Evolutionary conservation across 2,113 vertebrate species (phyloP).

Genomic region (Epinephelus cyanopodus): DNA sequence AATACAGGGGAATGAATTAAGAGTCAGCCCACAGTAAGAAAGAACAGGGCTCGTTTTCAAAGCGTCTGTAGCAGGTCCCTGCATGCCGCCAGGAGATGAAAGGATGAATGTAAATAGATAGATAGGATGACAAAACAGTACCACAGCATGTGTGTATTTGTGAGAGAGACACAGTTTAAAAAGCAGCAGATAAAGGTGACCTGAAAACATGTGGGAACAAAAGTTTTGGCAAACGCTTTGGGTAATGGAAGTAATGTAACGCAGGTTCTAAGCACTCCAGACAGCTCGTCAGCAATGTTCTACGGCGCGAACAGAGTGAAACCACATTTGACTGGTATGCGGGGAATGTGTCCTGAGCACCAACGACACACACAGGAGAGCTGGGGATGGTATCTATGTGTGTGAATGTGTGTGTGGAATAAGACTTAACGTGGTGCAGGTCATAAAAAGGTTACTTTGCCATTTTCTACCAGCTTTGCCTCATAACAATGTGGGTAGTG

Average conservation of each 20-base stretch:
- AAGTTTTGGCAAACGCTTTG: background rate
- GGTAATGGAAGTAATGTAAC: constrained; percentile 22
- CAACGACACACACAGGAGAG: constrained; percentile 43
- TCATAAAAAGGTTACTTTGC: too few species aligned
- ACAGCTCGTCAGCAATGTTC: constrained; percentile 17
- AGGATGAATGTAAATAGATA: constrained; percentile 32
- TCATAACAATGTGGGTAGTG: too few species aligned
- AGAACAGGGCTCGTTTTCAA: background rate
- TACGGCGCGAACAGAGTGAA: constrained; percentile 30
- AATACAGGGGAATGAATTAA: background rate
- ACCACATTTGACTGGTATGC: constrained; percentile 72
- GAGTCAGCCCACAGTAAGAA: constrained; percentile 18
- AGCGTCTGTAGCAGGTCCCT: constrained; percentile 31
- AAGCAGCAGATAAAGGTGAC: background rate
- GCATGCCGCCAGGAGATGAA: constrained; percentile 55
- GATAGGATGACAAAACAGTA: constrained; percentile 40
- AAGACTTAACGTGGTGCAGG: background rate
- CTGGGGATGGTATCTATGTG: background rate
- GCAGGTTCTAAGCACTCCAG: constrained; percentile 44
- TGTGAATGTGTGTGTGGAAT: background rate
- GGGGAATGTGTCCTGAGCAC: constrained; percentile 64
- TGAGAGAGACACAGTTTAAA: background rate
- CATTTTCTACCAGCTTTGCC: too few species aligned
- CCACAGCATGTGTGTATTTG: background rate
- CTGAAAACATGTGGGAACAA: constrained; percentile 29